Base-by-base conservation (phyloP, 1,140 invertebrate genomes). In the Sycophaga agraensis region DNA sequence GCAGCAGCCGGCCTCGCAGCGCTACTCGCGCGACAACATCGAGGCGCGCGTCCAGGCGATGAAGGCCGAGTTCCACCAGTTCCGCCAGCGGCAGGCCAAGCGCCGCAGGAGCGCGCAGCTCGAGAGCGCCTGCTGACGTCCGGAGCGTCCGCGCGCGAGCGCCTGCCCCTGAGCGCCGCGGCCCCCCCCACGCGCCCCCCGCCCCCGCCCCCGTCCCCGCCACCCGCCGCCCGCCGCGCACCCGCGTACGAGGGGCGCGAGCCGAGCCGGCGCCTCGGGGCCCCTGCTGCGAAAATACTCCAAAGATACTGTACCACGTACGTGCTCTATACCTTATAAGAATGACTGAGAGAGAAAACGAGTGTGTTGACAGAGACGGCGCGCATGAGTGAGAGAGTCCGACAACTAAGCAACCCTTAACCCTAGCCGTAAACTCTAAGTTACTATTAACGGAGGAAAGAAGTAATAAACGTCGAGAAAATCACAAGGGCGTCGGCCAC, bases 41-140 rank as follows among this genome's bases (percentile, higher is more conserved):
- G 92, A 94, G 72, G 91, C 93, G 4, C 84, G 95, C 49, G 92
- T 97, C 54, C 91, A 94, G 67, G 93, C 93, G 28, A 94, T 97
- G 90, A 94, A 96, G 69, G 92, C 96, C 74, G 94, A 97, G 77
- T 98, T 96, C 79, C 89, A 95, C 74, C 90, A 94, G 74, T 97
- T 95, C 79, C 85, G 93, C 54, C 89, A 93, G 70, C 84, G 92
- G 37, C 93, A 96, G 76, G 92, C 91, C 43, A 85, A 87, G 74
- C 81, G 89, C 46, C 79, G 86, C 62, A 79, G 86, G 62, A 85
- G 87, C 73, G 81, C 82, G 8, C 88, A 91, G 72, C 76, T 91
- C 54, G 89, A 91, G 75, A 91, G 89, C 78, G 88, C 85, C 66
- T 91, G 89, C 82, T 92, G 77, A 84, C n/a, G 40, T 4, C 35